Percentiles rank a stretch among this genome's conserved stretches.
Evolutionary conservation across 2,797 vertebrate genomes (phyloP).

Genomic region (Fundulus diaphanus): DNA sequence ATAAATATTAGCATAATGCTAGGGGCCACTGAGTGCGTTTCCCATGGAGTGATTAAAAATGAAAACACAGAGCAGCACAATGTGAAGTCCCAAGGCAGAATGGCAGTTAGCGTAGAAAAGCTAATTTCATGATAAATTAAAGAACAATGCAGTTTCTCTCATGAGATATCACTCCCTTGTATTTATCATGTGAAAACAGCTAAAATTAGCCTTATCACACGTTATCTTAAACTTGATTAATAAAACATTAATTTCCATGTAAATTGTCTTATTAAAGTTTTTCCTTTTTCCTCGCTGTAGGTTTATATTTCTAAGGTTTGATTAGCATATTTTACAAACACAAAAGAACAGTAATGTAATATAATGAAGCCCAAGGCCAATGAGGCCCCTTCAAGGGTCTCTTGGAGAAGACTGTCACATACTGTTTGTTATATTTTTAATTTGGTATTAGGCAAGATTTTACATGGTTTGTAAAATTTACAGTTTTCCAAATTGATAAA

Average conservation of each 20-base stretch:
- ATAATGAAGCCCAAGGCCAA: conserved; percentile 40
- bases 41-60: conserved; percentile 79
- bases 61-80: conserved; percentile 69
- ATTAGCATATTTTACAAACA: conserved; percentile 70
- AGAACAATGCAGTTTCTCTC: conserved; percentile 65
- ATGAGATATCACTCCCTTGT: conserved; percentile 61
- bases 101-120: conserved; percentile 72
- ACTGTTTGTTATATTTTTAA: not conserved
- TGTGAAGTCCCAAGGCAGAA: conserved; percentile 66
- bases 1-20: conserved; percentile 81
- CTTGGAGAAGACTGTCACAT: not conserved
- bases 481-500: no score
- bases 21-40: conserved; percentile 70
- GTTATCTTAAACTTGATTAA: conserved; percentile 81
- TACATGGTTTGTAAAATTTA: not conserved
- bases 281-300: conserved; percentile 53
- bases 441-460: not conserved
- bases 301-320: conserved; percentile 62
- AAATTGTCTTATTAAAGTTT: conserved; percentile 48
- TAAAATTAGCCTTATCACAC: conserved; percentile 74
- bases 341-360: conserved; percentile 52
- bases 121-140: conserved; percentile 81
- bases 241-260: conserved; percentile 77
- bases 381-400: conserved; percentile 5
- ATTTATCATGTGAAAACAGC: conserved; percentile 76